Evolutionary conservation across 2,888 invertebrate species (phyloP), one percentile per base, ranked within the genome.

Genomic region (Trimorus sp.): DNA sequence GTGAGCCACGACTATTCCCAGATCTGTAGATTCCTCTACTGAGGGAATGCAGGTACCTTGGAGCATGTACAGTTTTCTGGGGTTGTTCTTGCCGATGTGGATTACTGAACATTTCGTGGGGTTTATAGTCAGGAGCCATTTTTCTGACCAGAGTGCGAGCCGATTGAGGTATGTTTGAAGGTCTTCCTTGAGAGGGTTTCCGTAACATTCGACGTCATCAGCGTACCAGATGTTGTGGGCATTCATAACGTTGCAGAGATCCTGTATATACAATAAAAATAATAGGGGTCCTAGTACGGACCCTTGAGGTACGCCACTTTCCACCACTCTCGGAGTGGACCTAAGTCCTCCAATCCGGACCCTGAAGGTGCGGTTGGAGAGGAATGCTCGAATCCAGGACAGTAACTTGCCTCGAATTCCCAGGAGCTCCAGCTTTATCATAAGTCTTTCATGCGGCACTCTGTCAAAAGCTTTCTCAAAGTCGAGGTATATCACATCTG

Each of bases 391-490:
- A n/a, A n/a, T n/a, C n/a, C n/a, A n/a, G n/a, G n/a, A n/a, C n/a
- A n/a, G n/a, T n/a, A 48, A n/a, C 4, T 48, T 48, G 7, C 48
- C 48, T 9, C 9, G 7, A 9, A 48, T 9, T 12, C 9, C 48
- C 7, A 48, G n/a, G n/a, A 4, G 48, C n/a, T 48, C 48, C 4
- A 48, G 9, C 9, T 48, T 48, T 4, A 12, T 7, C 5, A 48
- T 12, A 12, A 48, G n/a, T 4, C n/a, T 8, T 4, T 48, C n/a
- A n/a, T 48, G 48, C 7, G n/a, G 9, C 4, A 48, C 48, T n/a
- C 48, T 48, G 48, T 48, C 48, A 4, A 48, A n/a, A 12, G 48
- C 48, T 48, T 48, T 48, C 9, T 48, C 48, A 48, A 48, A 48
- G n/a, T 48, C 48, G n/a, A 48, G 48, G n/a, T 48, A n/a, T 12